Conservation (phyloP, 2,797 vertebrate genomes). For the Phylloscopus collybita region DNA sequence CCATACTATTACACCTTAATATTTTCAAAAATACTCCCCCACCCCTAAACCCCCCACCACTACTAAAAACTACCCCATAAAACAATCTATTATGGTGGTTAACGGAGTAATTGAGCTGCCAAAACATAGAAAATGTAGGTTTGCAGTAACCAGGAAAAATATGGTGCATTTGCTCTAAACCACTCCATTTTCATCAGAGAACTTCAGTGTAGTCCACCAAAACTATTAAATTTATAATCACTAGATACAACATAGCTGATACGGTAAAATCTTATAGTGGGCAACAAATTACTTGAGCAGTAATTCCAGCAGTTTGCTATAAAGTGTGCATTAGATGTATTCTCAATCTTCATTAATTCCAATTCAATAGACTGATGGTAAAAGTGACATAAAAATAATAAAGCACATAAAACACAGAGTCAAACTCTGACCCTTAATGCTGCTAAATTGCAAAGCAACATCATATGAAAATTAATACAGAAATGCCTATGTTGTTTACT, state of each 20-base stretch:
- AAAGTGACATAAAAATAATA: slow-evolving; percentile 46
- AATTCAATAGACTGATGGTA: slow-evolving; percentile 7
- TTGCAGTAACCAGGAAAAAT: not conserved
- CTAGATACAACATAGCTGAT: not conserved
- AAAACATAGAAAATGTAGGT: not conserved
- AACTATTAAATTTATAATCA: not conserved
- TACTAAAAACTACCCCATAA: not conserved
- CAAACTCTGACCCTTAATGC: not conserved
- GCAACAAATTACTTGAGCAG: slow-evolving; percentile 23
- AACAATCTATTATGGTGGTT: not conserved
- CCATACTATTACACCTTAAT: not conserved
- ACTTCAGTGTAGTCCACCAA: not conserved
- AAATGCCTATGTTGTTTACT: not conserved
- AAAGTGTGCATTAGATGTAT: not conserved
- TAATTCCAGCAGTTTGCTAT: slow-evolving; percentile 20
- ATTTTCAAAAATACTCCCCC: not conserved
- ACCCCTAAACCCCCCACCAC: not conserved
- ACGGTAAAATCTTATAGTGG: not conserved
- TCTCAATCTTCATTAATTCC: slow-evolving; percentile 46
- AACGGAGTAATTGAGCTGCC: not conserved
- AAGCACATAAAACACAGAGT: not conserved
- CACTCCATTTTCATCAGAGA: not conserved
- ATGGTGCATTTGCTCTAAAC: not conserved
- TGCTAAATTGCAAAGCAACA: slow-evolving; percentile 3
- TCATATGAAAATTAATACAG: not conserved